Evolutionary conservation across 2,797 vertebrate genomes (phyloP), one percentile per base, ranked within the genome.

Genomic region (Cynodonichthys magdalenae): DNA sequence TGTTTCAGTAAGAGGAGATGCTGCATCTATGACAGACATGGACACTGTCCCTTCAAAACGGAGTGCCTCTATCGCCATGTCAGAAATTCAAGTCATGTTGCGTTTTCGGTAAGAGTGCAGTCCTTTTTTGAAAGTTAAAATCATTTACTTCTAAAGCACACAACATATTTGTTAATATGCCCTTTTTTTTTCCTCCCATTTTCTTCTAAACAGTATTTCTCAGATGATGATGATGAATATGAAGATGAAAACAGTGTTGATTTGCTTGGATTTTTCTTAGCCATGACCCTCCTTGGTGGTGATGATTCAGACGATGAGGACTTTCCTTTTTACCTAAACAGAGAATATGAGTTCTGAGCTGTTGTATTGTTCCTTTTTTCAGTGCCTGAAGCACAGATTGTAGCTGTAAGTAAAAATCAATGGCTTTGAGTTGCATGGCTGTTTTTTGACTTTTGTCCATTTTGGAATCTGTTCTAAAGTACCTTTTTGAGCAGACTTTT

Each of bases 31-130:
- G 20, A 83, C 15, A 86, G 63, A 53, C 86, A 77, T 0, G 90
- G 95, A 59, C 82, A 20, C 73, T 98, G 96, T 75, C 96, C 95
- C 0, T 98, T 97, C 83, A 93, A 92, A 71, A 90, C 92, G 0
- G 95, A 96, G 63, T 97, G 96, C 56, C 95, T 97, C 75, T 96
- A 96, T 83, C 84, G 89, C 31, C 95, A 96, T 14, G 91, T 94
- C 60, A 68, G 90, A 71, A 83, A 88, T 5, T 51, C 60, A 29
- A 67, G 48, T n/a, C 69, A 12, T 36, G 18, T 36, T 19, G 69
- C 82, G 2, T 66, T 68, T 44, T 71, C 47, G 72, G 92, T 93
- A 86, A 88, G 53, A 0, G 48, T 73, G 6, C 15, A 18, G 14
- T 53, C 3, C 48, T 51, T 15, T n/a, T 1, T 27, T 24, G 1